These are phyloP conservation scores for Sisor rabdophorus DNA, from an alignment of 2,113 vertebrate species.

Conservation along the genomic window DNA sequence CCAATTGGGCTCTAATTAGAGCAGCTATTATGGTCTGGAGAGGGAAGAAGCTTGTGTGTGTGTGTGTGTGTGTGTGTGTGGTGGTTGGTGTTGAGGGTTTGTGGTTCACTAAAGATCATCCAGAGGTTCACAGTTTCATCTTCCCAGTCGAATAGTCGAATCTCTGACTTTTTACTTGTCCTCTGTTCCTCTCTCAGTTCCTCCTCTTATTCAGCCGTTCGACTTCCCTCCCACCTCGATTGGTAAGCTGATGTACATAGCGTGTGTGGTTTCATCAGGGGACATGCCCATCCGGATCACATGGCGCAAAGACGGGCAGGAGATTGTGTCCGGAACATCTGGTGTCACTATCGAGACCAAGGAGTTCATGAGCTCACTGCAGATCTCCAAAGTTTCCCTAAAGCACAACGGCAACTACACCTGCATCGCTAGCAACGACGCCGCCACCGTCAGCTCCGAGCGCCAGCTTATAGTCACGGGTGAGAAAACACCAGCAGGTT, in stretches of 20 bases:
- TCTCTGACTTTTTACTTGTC: constrained; percentile 44
- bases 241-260: constrained; percentile 96
- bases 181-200: constrained; percentile 70
- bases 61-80: constrained; percentile 40
- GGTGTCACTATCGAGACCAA: constrained; percentile 98
- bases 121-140: constrained; percentile 14
- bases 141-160: constrained; percentile 16
- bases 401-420: constrained; percentile 99
- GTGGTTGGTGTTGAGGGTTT: constrained; percentile 49
- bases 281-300: constrained; percentile 99
- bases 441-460: constrained; percentile 93
- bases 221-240: constrained; percentile 97
- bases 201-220: constrained; percentile 96
- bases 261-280: constrained; percentile 94
- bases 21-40: constrained; percentile 77
- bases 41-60: constrained; percentile 51
- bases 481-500: constrained; percentile 60
- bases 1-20: constrained; percentile 77
- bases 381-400: constrained; percentile 95
- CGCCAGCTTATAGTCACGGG: constrained; percentile 94
- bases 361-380: constrained; percentile 98
- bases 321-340: constrained; percentile 87
- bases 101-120: constrained; percentile 42
- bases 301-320: constrained; percentile 96
- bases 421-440: constrained; percentile 95